These are phyloP conservation scores for Lycorma delicatula DNA, from an alignment of 1,140 invertebrate species.

Conservation along the genomic window DNA sequence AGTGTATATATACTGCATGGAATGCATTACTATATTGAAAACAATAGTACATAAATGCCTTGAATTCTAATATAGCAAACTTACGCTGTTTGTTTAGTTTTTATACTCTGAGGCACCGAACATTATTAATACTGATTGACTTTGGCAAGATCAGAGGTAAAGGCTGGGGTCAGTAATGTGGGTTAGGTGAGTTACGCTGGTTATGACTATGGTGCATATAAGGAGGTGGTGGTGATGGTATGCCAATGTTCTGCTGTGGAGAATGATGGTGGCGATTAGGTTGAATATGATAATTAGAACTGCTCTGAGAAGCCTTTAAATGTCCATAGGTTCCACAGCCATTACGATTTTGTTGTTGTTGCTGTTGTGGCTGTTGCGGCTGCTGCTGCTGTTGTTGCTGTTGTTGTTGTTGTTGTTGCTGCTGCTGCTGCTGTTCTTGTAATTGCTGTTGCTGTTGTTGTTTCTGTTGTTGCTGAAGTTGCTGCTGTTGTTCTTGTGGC, in stretches of 20 bases:
- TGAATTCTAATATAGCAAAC: too few relatives aligned
- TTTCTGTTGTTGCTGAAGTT: conserved; percentile 2
- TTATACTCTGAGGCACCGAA: conserved; percentile 19
- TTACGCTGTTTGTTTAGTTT: neutral
- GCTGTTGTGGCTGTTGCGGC: conserved; percentile 9
- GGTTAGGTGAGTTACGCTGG: conserved; percentile 17
- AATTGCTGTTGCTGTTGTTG: neutral
- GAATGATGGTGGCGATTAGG: conserved; percentile 7
- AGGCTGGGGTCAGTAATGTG: conserved; percentile 13
- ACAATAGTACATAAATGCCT: too few relatives aligned
- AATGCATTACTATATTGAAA: too few relatives aligned
- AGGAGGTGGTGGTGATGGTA: conserved; percentile 10
- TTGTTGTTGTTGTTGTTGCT: conserved; percentile 7
- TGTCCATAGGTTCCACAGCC: neutral
- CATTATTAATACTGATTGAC: conserved; percentile 19
- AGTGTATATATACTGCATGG: too few relatives aligned
- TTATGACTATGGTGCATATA: conserved; percentile 12
- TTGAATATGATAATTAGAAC: conserved; percentile 9
- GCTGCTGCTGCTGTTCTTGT: conserved; percentile 2
- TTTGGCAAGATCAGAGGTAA: conserved; percentile 9
- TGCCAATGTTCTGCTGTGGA: conserved; percentile 16
- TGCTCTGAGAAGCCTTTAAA: conserved; percentile 2
- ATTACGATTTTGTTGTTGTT: conserved; percentile 13
- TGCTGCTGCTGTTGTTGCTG: conserved; percentile 8
- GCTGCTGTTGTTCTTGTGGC: neutral